These are phyloP conservation scores for Tylochromis polylepis DNA, from an alignment of 2,113 vertebrate genomes.

Conservation along the genomic window DNA sequence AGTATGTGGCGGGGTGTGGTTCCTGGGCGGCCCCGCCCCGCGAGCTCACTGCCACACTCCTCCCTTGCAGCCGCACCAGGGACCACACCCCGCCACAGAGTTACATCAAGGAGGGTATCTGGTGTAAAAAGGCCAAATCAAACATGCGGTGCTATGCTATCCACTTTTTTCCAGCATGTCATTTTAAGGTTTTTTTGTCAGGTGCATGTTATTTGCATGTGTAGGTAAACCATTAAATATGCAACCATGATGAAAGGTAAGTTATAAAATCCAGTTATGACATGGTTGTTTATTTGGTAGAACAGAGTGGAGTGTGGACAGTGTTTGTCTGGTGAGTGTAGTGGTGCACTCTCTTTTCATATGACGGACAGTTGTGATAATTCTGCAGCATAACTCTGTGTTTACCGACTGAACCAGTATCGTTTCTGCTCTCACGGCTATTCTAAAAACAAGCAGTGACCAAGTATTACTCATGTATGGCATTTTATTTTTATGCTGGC, in stretches of 20 bases:
- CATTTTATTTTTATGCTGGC: not conserved
- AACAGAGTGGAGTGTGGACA: not conserved
- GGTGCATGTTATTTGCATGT: not conserved
- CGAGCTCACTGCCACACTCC: no score
- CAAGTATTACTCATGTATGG: not conserved
- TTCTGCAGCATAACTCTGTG: not conserved
- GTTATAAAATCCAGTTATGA: not conserved
- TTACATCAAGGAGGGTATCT: not conserved
- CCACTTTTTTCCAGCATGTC: no score
- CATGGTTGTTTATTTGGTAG: not conserved
- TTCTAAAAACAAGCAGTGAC: not conserved
- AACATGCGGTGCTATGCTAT: not conserved
- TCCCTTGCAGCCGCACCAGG: no score
- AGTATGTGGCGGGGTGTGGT: no score
- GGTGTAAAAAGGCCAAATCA: not conserved
- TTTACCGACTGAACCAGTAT: not conserved
- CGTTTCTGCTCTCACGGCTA: not conserved
- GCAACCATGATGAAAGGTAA: not conserved
- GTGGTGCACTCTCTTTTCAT: fast-evolving
- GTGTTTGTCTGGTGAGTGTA: not conserved
- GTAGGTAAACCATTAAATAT: not conserved
- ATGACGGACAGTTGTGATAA: no score
- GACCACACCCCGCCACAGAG: no score
- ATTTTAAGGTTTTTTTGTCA: not conserved
- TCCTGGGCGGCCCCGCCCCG: no score